These are phyloP conservation scores for Agrotis clavis DNA, from an alignment of 2,888 invertebrate species.

Conservation along the genomic window DNA sequence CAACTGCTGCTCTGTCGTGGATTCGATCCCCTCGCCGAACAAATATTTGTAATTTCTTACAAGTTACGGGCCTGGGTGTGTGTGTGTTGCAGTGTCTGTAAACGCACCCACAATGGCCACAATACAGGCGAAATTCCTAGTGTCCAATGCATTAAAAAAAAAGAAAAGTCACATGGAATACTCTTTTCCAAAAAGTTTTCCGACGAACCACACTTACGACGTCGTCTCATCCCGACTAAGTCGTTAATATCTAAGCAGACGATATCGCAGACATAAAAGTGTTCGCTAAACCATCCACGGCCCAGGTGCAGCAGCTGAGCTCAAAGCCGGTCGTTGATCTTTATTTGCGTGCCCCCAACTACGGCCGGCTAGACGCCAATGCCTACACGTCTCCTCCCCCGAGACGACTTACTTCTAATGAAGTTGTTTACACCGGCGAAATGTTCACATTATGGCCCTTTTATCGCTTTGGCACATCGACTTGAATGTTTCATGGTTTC, in stretches of 20 bases:
- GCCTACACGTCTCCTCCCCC: conserved; percentile 75
- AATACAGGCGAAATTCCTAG: too few relatives aligned
- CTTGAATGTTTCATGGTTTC: conserved; percentile 22
- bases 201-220: not conserved
- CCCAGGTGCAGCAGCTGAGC: conserved; percentile 81
- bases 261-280: conserved; percentile 62
- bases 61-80: too few relatives aligned
- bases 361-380: conserved; percentile 73
- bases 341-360: conserved; percentile 78
- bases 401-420: conserved; percentile 72
- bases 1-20: too few relatives aligned
- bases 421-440: conserved; percentile 72
- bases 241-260: conserved; percentile 31
- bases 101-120: too few relatives aligned
- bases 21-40: too few relatives aligned
- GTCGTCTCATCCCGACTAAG: not conserved
- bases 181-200: not conserved
- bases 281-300: conserved; percentile 67
- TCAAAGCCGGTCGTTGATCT: conserved; percentile 84
- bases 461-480: conserved; percentile 22
- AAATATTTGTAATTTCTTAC: too few relatives aligned
- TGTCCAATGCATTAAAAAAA: too few relatives aligned
- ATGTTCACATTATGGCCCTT: conserved; percentile 49
- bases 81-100: too few relatives aligned
- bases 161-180: not conserved